Base-by-base conservation (phyloP, 2,797 vertebrate species). In the Urophycis tenuis region DNA sequence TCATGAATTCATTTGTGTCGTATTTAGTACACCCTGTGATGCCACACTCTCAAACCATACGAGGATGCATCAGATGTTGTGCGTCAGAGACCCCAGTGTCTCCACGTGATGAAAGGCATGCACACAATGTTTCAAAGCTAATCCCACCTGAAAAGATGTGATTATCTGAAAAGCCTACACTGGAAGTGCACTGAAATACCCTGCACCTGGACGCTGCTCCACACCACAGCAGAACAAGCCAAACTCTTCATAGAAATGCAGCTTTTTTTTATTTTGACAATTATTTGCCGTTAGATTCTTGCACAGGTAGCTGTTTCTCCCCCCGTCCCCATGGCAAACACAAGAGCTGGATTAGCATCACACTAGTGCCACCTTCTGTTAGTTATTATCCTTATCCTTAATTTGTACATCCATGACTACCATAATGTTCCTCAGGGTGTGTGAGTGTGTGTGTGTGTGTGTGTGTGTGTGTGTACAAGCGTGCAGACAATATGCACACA, bases 281-380 rank as follows among this genome's bases (percentile, higher is more conserved):
- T 74, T 72, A 72, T 29, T 29, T 77, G 19, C 35, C 73, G n/a
- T 14, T 9, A 74, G 8, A 72, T 77, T 34, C 74, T 71, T 14
- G 1, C n/a, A 73, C 69, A 77, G 73, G 30, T 74, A 73, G 36
- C 60, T 29, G 34, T 19, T 74, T n/a, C 19, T 78, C 70, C 60
- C 73, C 25, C 1, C 39, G 75, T 31, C 74, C 69, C 67, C 15
- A 19, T 70, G 74, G 67, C 72, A 80, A 72, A 71, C 34, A 74
- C 80, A 75, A 76, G 74, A 73, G 81, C 72, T 77, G 77, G 60
- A 81, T 86, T 82, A 85, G 77, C 83, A 89, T 87, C 77, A 81
- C 91, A 90, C 88, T 90, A 93, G 88, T 92, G 91, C 92, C 92
- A 92, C 87, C 91, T 92, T 91, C 91, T 92, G 92, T 91, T 86